Percentiles rank a stretch among this genome's conserved stretches.
Conservation (phyloP, 2,797 vertebrate genomes). For the Acipenser ruthenus region DNA sequence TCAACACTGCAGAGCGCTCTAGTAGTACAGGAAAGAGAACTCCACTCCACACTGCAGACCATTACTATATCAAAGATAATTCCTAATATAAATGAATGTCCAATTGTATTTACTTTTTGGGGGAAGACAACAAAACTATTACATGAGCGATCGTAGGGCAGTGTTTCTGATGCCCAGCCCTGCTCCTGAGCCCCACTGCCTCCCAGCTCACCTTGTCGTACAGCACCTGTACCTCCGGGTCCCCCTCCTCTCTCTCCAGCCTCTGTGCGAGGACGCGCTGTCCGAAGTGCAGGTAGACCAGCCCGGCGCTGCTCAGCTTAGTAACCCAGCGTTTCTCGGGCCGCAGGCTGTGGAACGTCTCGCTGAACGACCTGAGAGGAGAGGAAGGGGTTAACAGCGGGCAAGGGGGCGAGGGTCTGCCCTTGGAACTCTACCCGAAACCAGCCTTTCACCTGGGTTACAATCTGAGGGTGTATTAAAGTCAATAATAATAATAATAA, state of each 20-base stretch:
- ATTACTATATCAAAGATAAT: too few relatives aligned
- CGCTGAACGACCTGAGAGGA: slow-evolving; percentile 64
- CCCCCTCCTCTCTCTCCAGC: slow-evolving; percentile 56
- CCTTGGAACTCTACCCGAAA: too few relatives aligned
- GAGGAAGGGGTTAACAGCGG: neutral
- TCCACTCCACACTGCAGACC: too few relatives aligned
- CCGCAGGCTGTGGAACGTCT: slow-evolving; percentile 72
- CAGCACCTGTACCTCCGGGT: slow-evolving; percentile 60
- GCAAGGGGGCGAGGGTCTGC: neutral
- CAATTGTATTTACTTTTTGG: too few relatives aligned
- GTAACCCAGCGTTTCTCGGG: slow-evolving; percentile 83
- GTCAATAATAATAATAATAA: too few relatives aligned
- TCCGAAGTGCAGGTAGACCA: slow-evolving; percentile 86
- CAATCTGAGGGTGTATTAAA: too few relatives aligned
- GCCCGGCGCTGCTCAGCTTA: slow-evolving; percentile 87
- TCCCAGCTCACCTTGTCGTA: slow-evolving; percentile 72
- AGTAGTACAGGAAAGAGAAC: too few relatives aligned
- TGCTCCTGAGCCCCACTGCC: neutral
- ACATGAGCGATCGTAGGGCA: too few relatives aligned
- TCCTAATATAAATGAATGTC: too few relatives aligned
- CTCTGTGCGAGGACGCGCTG: slow-evolving; percentile 63
- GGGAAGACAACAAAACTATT: too few relatives aligned
- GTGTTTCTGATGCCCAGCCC: neutral
- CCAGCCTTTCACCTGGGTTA: too few relatives aligned
- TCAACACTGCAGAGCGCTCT: too few relatives aligned